These are phyloP conservation scores for Smittia sp. DNA, from an alignment of 2,888 invertebrate species.

Conservation along the genomic window DNA sequence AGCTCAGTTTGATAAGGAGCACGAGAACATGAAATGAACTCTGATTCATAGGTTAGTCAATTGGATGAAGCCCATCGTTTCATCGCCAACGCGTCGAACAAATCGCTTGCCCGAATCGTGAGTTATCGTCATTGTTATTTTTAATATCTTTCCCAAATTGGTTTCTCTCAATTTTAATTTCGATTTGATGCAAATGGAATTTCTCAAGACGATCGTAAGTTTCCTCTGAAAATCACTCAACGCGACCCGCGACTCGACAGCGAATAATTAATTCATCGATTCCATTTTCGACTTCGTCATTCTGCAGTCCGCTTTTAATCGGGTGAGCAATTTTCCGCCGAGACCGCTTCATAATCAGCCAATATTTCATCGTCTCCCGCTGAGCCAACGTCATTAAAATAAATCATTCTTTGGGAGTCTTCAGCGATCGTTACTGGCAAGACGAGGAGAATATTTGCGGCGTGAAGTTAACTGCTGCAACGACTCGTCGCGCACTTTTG, in stretches of 20 bases:
- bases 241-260: too few relatives aligned
- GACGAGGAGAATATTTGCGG: background rate
- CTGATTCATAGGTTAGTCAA: background rate
- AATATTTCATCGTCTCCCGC: conserved; percentile 22
- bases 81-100: background rate
- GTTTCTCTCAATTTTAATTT: conserved; percentile 18
- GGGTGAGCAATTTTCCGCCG: background rate
- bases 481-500: too few relatives aligned
- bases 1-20: background rate
- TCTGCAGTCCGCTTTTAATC: conserved; percentile 4
- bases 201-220: too few relatives aligned
- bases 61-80: background rate
- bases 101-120: conserved; percentile 11
- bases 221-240: too few relatives aligned
- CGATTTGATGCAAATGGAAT: conserved; percentile 33
- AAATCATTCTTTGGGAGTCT: background rate
- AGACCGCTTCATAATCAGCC: background rate
- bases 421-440: background rate
- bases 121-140: conserved; percentile 32
- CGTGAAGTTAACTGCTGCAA: too few relatives aligned
- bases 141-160: conserved; percentile 8
- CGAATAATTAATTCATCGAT: conserved; percentile 17
- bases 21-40: background rate
- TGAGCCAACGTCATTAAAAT: background rate
- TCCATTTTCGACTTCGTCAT: background rate